phyloP scores from a whole-genome alignment of 2,113 vertebrate species.

The Ictalurus punctatus region DNA sequence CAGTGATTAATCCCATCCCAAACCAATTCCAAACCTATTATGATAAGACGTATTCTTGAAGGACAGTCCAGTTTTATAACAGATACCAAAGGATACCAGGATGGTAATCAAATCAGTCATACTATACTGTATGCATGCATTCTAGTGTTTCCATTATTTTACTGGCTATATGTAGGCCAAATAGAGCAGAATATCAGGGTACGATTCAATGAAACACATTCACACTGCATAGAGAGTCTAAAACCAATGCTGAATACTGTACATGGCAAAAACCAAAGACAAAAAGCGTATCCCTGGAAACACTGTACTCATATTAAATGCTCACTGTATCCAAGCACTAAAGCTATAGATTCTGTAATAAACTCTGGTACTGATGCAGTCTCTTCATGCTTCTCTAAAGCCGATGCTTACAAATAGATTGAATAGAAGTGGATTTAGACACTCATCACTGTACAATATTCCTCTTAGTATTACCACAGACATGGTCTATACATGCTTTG shows the following conservation, averaged over 20 bases:
- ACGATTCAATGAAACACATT: background rate
- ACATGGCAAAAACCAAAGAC: background rate
- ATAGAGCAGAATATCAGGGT: background rate
- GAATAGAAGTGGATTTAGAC: background rate
- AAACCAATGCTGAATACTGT: background rate
- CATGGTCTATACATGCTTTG: background rate
- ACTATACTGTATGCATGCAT: background rate
- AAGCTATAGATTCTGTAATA: constrained; percentile 21
- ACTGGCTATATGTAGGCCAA: background rate
- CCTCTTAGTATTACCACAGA: background rate
- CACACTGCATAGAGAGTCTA: background rate
- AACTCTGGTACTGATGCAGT: constrained; percentile 18
- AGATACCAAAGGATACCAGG: background rate
- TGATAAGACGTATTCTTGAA: background rate
- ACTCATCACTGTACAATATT: background rate
- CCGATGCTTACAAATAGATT: background rate
- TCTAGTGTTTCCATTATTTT: background rate
- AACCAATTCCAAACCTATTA: background rate
- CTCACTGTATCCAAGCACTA: background rate
- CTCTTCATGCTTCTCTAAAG: background rate
- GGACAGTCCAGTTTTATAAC: background rate
- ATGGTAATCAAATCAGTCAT: background rate
- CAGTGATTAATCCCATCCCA: background rate
- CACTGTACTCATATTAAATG: background rate
- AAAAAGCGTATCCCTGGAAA: background rate